Evolutionary conservation across 2,888 invertebrate genomes (phyloP).

Genomic region (Chrysodeixis includens): DNA sequence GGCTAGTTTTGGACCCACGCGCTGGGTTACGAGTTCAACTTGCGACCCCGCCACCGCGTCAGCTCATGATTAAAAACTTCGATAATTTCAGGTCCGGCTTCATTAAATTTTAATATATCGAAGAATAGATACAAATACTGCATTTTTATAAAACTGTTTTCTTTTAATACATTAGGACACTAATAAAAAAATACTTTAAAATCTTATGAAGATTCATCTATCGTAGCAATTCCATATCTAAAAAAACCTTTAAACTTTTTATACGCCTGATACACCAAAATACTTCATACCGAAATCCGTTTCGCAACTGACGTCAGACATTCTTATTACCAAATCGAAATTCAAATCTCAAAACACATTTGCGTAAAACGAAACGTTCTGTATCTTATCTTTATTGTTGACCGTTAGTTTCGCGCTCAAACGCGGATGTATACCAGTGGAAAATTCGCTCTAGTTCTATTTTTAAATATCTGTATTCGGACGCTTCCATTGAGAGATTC

Average conservation of each 20-base stretch:
- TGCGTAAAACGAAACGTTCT: slow-evolving; percentile 18
- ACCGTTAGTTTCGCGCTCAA: slow-evolving; percentile 30
- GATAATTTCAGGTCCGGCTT: no score
- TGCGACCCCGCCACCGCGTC: no score
- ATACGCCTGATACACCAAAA: neutral
- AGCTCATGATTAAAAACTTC: no score
- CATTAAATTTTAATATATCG: no score
- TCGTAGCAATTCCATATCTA: neutral
- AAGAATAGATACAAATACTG: no score
- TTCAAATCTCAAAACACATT: slow-evolving; percentile 7
- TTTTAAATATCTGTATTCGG: slow-evolving; percentile 50
- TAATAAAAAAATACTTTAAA: no score
- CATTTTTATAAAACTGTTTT: no score
- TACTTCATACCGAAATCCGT: neutral
- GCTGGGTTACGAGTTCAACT: no score
- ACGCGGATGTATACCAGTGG: slow-evolving; percentile 56
- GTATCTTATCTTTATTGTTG: slow-evolving; percentile 50
- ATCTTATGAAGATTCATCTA: no score
- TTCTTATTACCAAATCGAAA: neutral
- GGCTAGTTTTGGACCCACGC: no score
- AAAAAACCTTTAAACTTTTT: neutral
- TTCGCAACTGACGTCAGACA: neutral
- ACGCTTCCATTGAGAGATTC: slow-evolving; percentile 45
- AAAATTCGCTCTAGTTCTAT: slow-evolving; percentile 60
- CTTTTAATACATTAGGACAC: no score